A percentile compares a stretch with the other conserved stretches of the same genome.
Conservation (phyloP, 2,797 vertebrate genomes). For the Holocentrus rufus region DNA sequence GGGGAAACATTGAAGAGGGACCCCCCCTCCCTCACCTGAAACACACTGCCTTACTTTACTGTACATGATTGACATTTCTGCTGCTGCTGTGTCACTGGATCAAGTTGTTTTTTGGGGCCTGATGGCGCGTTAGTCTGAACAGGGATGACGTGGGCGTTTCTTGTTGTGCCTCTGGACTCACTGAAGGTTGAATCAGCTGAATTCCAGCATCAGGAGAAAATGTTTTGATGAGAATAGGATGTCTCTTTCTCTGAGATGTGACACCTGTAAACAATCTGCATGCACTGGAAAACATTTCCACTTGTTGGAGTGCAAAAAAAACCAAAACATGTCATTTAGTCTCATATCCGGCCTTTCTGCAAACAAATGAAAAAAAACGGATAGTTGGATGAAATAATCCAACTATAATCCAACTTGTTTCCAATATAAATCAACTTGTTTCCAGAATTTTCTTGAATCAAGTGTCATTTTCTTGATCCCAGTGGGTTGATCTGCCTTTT, state of each 20-base stretch:
- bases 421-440: too few relatives aligned
- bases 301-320: too few relatives aligned
- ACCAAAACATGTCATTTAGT: too few relatives aligned
- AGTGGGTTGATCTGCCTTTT: too few relatives aligned
- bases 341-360: too few relatives aligned
- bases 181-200: background rate
- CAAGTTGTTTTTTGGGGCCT: slow-evolving; percentile 10
- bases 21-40: slow-evolving; percentile 10
- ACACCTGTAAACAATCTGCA: background rate
- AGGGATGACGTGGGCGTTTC: background rate
- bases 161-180: background rate
- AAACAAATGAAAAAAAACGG: too few relatives aligned
- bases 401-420: too few relatives aligned
- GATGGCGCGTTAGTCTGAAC: background rate
- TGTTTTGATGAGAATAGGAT: background rate
- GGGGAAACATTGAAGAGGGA: slow-evolving; percentile 9
- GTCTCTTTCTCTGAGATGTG: background rate
- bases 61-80: slow-evolving; percentile 23
- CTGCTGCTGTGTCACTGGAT: slow-evolving; percentile 5
- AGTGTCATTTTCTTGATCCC: too few relatives aligned
- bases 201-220: background rate
- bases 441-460: too few relatives aligned
- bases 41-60: background rate
- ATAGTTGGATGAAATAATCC: too few relatives aligned
- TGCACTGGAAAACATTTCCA: background rate